A percentile compares a stretch with the other conserved stretches of the same genome.
Evolutionary conservation across 2,888 invertebrate genomes (phyloP).

Genomic region (Parapristionchus giblindavisi): DNA sequence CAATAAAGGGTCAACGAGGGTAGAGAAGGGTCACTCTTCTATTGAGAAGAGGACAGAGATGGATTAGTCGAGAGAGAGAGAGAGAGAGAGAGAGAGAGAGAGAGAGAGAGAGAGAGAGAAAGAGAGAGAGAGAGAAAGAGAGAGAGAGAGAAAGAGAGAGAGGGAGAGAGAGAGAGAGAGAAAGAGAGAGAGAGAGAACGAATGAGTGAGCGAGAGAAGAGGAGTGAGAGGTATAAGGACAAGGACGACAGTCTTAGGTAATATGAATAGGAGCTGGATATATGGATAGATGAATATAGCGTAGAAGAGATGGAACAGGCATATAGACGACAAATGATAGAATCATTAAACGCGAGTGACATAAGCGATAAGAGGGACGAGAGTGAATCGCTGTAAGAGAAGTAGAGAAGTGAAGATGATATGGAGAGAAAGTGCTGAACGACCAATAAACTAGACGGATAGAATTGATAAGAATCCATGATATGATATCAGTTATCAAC

Average conservation of each 20-base stretch:
- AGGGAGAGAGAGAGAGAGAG: background rate
- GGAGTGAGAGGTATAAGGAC: background rate
- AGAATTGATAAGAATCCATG: background rate
- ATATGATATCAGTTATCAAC: background rate
- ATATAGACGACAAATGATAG: background rate
- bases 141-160: background rate
- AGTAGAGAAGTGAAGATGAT: background rate
- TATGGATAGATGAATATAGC: background rate
- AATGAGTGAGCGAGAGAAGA: slow-evolving; percentile 1
- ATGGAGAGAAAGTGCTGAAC: background rate
- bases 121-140: background rate
- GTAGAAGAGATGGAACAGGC: background rate
- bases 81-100: background rate
- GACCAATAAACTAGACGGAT: background rate
- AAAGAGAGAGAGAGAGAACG: background rate
- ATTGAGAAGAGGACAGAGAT: slow-evolving; percentile 1
- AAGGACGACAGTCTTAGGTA: slow-evolving; percentile 1
- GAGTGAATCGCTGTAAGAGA: background rate
- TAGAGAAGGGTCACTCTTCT: slow-evolving; percentile 14
- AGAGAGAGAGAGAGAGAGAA: background rate
- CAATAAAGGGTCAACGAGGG: slow-evolving; percentile 30
- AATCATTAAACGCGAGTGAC: background rate
- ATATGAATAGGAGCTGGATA: slow-evolving; percentile 1
- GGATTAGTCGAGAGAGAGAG: background rate
- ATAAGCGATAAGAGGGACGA: background rate